Base-by-base conservation (phyloP, 2,113 vertebrate genomes). In the Erythrolamprus reginae region DNA sequence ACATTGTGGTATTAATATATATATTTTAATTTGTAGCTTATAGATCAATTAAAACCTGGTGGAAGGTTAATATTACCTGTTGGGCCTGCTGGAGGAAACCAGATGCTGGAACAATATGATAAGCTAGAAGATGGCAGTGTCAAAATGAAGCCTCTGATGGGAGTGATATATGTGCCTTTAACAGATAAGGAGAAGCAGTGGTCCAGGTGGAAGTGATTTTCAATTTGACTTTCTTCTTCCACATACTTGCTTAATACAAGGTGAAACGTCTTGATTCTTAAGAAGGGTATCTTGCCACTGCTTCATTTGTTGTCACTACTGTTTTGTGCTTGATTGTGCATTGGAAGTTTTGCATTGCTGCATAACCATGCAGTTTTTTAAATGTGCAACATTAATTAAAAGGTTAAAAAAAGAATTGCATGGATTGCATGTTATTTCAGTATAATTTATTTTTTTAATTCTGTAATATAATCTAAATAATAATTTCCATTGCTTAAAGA, bases 181-280 rank as follows among this genome's bases (percentile, higher is more conserved):
- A 99, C 99, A 98, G 99, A 99, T 97, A 99, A 97, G 98, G 98
- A 99, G 92, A 99, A 99, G 98, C 99, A 99, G 97, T 99, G 99
- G 98, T 99, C 98, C 98, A 99, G 98, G 99, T 99, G 99, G 99
- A 99, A 99, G 98, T 99, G 98, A 99, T 97, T 99, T 98, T 98
- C 97, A 98, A 97, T 98, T 98, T 97, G 96, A 96, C 97, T 97
- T 97, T 97, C 96, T 97, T 96, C 96, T 97, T 98, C 97, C 98
- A 97, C 98, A 98, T 97, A 98, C 95, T 96, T 96, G 97, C 89
- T 94, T 97, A 95, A 95, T 45, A 93, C 97, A 98, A 99, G 99
- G 99, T 99, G 99, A 99, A 98, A 98, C 96, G 97, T 98, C 97
- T 98, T 98, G 97, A 97, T 96, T 96, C 53, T 97, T 98, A 98